Base-by-base conservation (phyloP, 2,888 invertebrate genomes). In the Maniola hyperantus region DNA sequence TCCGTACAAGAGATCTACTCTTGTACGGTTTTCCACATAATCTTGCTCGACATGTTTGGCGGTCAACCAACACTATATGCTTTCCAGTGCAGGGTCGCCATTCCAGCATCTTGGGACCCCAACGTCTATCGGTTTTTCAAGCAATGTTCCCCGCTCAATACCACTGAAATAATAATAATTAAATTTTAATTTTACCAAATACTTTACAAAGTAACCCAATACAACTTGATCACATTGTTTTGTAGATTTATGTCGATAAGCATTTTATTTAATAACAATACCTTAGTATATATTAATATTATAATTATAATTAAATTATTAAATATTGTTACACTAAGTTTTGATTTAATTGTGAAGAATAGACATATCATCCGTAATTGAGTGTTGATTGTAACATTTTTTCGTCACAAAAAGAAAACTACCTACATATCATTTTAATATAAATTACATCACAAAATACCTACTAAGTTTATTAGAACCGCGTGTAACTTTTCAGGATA, bases 361-460 rank as follows among this genome's bases (percentile, higher is more conserved):
- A 39, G 36, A 36, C 55, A 55, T 55, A 55, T 55, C 55, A 55
- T 18, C 36, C 8, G 55, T 55, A 18, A n/a, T 33, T 53, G 7
- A 13, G 15, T 18, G 5, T 18, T 48, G 8, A 5, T 53, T 53
- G 8, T 20, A 18, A 50, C 13, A 2, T 26, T n/a, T 33, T n/a
- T 13, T 53, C 13, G n/a, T 13, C 6, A 33, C 39, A 39, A 39
- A 39, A 11, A 39, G 8, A 48, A 46, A 46, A 18, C n/a, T n/a
- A n/a, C n/a, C n/a, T n/a, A n/a, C 2, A 7, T 7, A 7, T 18
- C 15, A 7, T 48, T 44, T 44, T 44, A n/a, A 15, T 15, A n/a
- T 46, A 48, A 48, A 1, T 7, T 18, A 8, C 4, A 48, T 18
- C 48, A 8, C 48, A 18, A 0, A 48, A 18, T 48, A 48, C 15